These are phyloP conservation scores for Apostichopus parvimensis DNA, from an alignment of 35 echinoderm and acorn worm genomes.

Conservation along the genomic window DNA sequence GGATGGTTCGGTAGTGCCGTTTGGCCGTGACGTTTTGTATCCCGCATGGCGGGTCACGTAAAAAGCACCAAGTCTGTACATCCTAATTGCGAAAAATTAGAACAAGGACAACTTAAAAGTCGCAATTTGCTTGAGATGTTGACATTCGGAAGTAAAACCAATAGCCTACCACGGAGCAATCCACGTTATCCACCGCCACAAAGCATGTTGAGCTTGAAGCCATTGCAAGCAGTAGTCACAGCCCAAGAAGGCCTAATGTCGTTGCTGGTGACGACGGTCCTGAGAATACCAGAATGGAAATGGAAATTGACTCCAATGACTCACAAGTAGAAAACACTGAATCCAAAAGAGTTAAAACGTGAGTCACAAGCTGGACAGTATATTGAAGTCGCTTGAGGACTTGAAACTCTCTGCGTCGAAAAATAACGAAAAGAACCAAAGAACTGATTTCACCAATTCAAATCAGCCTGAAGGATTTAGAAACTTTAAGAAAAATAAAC, in stretches of 20 bases:
- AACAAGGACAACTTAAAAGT: background rate
- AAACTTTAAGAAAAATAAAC: background rate
- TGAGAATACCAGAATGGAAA: background rate
- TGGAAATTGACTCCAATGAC: conserved; percentile 3
- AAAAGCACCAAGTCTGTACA: background rate
- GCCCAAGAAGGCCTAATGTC: background rate
- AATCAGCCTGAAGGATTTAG: background rate
- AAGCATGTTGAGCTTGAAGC: background rate
- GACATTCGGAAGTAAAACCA: background rate
- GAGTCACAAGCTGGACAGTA: background rate
- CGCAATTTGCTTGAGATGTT: background rate
- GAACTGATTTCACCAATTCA: no score
- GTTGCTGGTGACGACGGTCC: background rate
- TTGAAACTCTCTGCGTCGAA: no score
- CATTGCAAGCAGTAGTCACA: conserved; percentile 9
- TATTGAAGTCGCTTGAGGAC: background rate
- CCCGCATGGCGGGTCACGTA: no score
- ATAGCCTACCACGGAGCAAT: background rate
- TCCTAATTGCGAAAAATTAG: background rate
- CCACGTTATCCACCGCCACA: background rate
- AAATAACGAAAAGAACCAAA: no score
- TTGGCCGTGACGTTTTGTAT: no score
- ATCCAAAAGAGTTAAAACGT: conserved; percentile 5
- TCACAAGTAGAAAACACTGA: background rate
- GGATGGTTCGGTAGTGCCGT: no score